Conservation (phyloP, 2,797 vertebrate genomes). For the Lemur catta region DNA sequence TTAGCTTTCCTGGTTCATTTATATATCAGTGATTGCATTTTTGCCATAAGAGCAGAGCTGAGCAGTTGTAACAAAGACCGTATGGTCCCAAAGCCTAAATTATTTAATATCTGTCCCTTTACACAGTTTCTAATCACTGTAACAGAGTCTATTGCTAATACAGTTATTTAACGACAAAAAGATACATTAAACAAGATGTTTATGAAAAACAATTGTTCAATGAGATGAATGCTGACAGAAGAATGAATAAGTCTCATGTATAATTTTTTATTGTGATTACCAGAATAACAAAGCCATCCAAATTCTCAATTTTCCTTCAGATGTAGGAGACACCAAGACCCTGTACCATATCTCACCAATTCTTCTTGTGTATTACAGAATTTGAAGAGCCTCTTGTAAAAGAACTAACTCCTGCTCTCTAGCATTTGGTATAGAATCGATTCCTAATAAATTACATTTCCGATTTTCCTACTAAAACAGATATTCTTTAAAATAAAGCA, state of each 20-base stretch:
- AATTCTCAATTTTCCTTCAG: not conserved
- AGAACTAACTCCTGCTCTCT: not conserved
- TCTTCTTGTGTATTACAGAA: not conserved
- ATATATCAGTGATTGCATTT: not conserved
- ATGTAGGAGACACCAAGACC: not conserved
- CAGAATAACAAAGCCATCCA: not conserved
- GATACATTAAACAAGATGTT: not conserved
- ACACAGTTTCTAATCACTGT: not conserved
- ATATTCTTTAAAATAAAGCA: not conserved
- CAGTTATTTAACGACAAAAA: not conserved
- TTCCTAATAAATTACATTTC: not conserved
- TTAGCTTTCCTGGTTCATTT: not conserved
- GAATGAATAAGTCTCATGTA: not conserved
- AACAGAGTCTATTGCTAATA: not conserved
- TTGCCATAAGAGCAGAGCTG: not conserved
- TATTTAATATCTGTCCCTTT: not conserved
- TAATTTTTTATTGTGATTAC: not conserved
- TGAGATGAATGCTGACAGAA: not conserved
- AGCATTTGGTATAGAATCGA: not conserved
- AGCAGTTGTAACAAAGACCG: not conserved
- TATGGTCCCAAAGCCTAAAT: not conserved
- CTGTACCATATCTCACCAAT: not conserved
- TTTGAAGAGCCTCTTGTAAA: not conserved
- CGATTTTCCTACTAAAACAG: not conserved
- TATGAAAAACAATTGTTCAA: not conserved